phyloP scores from a whole-genome alignment of 92 coral and sea anemone species.

The Porites cylindrica region DNA sequence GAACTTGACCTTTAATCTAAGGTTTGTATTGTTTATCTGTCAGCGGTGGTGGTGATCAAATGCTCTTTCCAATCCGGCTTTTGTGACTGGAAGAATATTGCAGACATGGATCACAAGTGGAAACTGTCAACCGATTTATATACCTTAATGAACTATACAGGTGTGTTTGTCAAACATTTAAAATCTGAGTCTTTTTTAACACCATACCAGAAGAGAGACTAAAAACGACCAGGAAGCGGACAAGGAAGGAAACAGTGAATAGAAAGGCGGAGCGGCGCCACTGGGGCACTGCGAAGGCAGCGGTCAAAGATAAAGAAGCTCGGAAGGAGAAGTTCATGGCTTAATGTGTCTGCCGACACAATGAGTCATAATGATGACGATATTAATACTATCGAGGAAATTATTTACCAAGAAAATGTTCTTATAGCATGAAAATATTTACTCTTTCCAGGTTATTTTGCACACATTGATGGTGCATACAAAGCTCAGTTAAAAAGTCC shows the following conservation, averaged over 20 bases:
- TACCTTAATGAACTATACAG: constrained; percentile 4
- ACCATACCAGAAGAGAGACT: too few relatives aligned
- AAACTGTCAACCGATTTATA: neutral
- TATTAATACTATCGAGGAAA: neutral
- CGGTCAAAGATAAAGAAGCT: too few relatives aligned
- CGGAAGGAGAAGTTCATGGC: too few relatives aligned
- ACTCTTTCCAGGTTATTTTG: constrained; percentile 21
- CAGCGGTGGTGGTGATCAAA: constrained; percentile 25
- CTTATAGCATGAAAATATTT: neutral
- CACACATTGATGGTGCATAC: constrained; percentile 21
- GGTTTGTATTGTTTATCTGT: neutral
- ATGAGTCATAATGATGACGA: too few relatives aligned
- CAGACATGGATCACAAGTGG: constrained; percentile 1
- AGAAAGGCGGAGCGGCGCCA: too few relatives aligned
- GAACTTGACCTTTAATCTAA: neutral
- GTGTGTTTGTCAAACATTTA: neutral
- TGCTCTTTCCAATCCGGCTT: constrained; percentile 16
- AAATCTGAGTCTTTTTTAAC: too few relatives aligned
- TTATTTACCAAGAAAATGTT: neutral
- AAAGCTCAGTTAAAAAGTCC: constrained; percentile 17
- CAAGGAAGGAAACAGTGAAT: too few relatives aligned
- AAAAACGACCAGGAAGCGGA: too few relatives aligned
- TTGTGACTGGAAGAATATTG: constrained; percentile 18
- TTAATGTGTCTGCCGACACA: too few relatives aligned
- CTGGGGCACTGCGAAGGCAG: too few relatives aligned